Percentiles rank a stretch among this genome's conserved stretches.
phyloP scores from a whole-genome alignment of 2,797 vertebrate species.

The Halcyon smyrnensis region DNA sequence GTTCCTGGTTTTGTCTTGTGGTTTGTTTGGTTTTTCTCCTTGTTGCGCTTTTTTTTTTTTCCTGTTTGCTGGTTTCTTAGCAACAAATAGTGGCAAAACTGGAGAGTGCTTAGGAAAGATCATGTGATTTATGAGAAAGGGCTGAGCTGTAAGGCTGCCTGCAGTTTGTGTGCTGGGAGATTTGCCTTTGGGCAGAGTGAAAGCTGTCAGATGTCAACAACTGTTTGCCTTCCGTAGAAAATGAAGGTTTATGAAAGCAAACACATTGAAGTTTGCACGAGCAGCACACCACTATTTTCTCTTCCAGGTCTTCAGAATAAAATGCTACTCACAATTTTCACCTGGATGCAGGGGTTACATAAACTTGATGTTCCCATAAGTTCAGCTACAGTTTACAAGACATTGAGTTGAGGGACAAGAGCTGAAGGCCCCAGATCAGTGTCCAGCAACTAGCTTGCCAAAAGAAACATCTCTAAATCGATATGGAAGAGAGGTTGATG shows the following conservation, averaged over 20 bases:
- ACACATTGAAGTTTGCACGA: not conserved
- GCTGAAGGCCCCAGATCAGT: not conserved
- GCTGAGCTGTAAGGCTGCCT: not conserved
- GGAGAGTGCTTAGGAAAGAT: not conserved
- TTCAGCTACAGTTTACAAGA: not conserved
- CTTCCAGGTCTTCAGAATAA: not conserved
- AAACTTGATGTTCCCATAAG: not conserved
- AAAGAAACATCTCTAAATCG: not conserved
- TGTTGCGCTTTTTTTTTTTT: not conserved
- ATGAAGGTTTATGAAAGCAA: not conserved
- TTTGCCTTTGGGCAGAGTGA: not conserved
- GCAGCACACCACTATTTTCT: not conserved
- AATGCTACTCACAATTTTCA: not conserved
- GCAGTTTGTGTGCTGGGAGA: not conserved
- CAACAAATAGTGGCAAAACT: not conserved
- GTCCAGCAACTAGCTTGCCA: not conserved
- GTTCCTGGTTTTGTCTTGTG: constrained; percentile 13
- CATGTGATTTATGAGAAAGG: constrained; percentile 58
- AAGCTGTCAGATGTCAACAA: not conserved
- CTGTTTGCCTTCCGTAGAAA: not conserved
- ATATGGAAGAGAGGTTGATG: not conserved
- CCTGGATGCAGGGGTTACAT: not conserved
- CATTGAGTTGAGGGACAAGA: not conserved
- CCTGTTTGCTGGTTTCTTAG: constrained; percentile 37
- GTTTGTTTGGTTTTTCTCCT: not conserved